Base-by-base conservation (phyloP, 2,888 invertebrate genomes). In the Phyllotreta striolata region DNA sequence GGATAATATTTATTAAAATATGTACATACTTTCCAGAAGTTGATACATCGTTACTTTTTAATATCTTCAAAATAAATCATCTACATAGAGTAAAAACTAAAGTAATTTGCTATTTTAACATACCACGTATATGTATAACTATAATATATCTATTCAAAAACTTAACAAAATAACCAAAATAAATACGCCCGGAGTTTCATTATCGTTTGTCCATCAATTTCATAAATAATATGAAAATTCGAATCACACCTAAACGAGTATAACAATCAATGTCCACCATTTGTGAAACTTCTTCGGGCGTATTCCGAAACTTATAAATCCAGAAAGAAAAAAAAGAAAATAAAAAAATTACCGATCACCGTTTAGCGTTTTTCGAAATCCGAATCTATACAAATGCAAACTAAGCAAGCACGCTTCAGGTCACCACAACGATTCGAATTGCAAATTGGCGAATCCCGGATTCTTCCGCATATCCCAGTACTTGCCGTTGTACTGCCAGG, bases 391-490 rank as follows among this genome's bases (percentile, higher is more conserved):
- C 43, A 44, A 46, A 38, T n/a, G 46, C 14, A 38, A 51, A 40
- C 52, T 52, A 59, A 59, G 35, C 7, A 59, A 49, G 40, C n/a
- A 47, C 13, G 60, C 40, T 59, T 49, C 70, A 63, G 82, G 83
- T 88, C 86, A 89, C 90, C 90, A 90, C 61, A 90, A 82, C 66
- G 84, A 80, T 63, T 88, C 87, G 74, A 86, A 83, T 63, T 78
- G 75, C 69, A 84, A 74, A 64, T 83, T 84, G 41, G 83, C 79
- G 83, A 91, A 91, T 52, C 89, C 90, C 0, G 86, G 87, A 70
- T 85, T 88, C 70, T 89, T 88, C 41, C 87, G 79, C 66, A 84
- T 83, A 73, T 89, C 88, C 92, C 92, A 93, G 81, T 93, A 93
- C 78, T 88, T 88, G 56, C 89, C 88, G 69, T 85, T 88, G 82